Evolutionary conservation across 2,888 invertebrate species (phyloP), one percentile per base, ranked within the genome.

Genomic region (Volucella inanis): DNA sequence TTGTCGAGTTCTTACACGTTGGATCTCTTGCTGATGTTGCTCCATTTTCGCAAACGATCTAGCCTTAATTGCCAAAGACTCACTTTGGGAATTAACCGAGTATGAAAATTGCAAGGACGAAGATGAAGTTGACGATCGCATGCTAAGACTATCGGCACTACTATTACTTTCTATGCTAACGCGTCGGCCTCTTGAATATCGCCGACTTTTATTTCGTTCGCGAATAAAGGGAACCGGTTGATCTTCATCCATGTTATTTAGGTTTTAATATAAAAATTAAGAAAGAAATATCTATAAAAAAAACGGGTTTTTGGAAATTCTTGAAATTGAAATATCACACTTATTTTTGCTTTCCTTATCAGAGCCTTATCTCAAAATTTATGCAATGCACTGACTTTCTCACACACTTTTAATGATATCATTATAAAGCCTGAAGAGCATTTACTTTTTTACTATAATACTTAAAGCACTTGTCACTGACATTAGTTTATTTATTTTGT

Each of bases 31-130:
- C 12, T 72, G 68, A 8, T 79, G 59, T 6, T 81, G 74, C 75
- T 84, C 67, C 90, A 91, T 89, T 87, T 90, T 91, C 12, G 88
- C 87, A 50, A 88, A 38, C 3, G 90, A 88, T 41, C 88, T 89
- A 22, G 88, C 89, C 72, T 90, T 89, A 70, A 90, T 90, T n/a
- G 89, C 89, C 49, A 89, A 89, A 1, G 85, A 77, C 72, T 91
- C 91, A 81, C 90, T 90, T 71, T 91, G 90, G 12, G 90, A 90
- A 76, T 91, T 89, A 2, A 91, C 90, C 15, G 91, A 92, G 76
- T 89, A 90, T n/a, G 90, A 89, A 47, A 89, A 88, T 49, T 90
- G 89, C 68, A 90, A 84, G n/a, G 88, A 88, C 39, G 74, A 88
- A 85, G 85, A 84, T 80, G 87, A 87, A 80, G 78, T 77, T 62